Base-by-base conservation (phyloP, 2,888 invertebrate species). In the Ellobium chinense region DNA sequence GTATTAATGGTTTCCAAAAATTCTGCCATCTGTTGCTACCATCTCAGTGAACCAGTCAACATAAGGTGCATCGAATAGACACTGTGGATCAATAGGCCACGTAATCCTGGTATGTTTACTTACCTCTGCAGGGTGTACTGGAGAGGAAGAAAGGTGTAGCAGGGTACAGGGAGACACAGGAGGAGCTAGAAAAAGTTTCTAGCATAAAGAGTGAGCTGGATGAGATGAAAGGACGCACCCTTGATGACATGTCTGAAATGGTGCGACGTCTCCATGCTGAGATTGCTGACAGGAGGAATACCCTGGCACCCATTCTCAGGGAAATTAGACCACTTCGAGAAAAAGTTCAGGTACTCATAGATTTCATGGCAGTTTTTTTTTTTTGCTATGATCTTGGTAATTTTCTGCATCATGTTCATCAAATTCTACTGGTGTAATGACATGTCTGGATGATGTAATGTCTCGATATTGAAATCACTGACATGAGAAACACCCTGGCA, bases 321-420 rank as follows among this genome's bases (percentile, higher is more conserved):
- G 94, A 94, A 85, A 93, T 96, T 74, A 95, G 96, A 88, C 95
- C 95, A 1, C 92, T 96, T 75, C 94, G 96, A 85, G 95, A 96
- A 85, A 94, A 95, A 87, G 94, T 94, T 70, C 92, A 93, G 90
- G 93, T 93, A 84, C 7, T 18, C n/a, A n/a, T n/a, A n/a, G n/a
- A n/a, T n/a, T n/a, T n/a, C n/a, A n/a, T n/a, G n/a, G n/a, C n/a
- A n/a, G n/a, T n/a, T n/a, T n/a, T n/a, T n/a, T n/a, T n/a, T n/a
- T n/a, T n/a, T n/a, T n/a, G n/a, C n/a, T n/a, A n/a, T n/a, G n/a
- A n/a, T n/a, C n/a, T n/a, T n/a, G n/a, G n/a, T n/a, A n/a, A n/a
- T n/a, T n/a, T n/a, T n/a, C n/a, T n/a, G n/a, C n/a, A n/a, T n/a
- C n/a, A n/a, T n/a, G n/a, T n/a, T n/a, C n/a, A n/a, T n/a, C n/a